Evolutionary conservation across 2,888 invertebrate species (phyloP).

Genomic region (Diarsia rubi): DNA sequence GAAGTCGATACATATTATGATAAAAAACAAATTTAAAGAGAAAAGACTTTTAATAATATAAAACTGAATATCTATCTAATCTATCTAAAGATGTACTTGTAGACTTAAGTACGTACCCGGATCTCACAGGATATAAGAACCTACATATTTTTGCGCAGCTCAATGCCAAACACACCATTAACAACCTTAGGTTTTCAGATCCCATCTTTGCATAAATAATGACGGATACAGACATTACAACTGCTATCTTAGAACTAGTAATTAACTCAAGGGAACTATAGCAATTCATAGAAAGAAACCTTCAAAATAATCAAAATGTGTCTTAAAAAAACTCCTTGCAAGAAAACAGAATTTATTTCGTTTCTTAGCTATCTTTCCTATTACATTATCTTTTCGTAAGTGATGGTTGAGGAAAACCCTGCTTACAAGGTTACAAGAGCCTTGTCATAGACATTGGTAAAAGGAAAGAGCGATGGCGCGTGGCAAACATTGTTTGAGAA

Average conservation of each 20-base stretch:
- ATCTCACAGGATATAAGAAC: neutral
- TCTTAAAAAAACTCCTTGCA: constrained; percentile 20
- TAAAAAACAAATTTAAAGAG: neutral
- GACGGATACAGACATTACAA: neutral
- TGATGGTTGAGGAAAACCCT: constrained; percentile 55
- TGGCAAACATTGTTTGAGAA: constrained; percentile 50
- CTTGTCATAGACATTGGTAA: constrained; percentile 65
- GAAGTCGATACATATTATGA: neutral
- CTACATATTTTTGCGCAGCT: neutral
- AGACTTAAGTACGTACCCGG: too few relatives aligned
- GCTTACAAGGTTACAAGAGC: constrained; percentile 50
- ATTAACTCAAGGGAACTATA: constrained; percentile 21
- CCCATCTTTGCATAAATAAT: constrained; percentile 26
- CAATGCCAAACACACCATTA: constrained; percentile 25
- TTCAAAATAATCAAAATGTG: constrained; percentile 6
- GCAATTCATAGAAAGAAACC: constrained; percentile 13
- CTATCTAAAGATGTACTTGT: too few relatives aligned
- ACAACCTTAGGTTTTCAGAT: constrained; percentile 29
- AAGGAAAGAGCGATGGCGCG: constrained; percentile 49
- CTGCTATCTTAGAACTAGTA: constrained; percentile 9
- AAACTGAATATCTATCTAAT: neutral
- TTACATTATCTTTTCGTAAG: constrained; percentile 37
- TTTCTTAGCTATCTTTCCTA: constrained; percentile 15
- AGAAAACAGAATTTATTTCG: constrained; percentile 21
- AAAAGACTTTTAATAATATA: neutral